phyloP scores from a whole-genome alignment of 2,113 vertebrate species.

The Lasiurus cinereus region DNA sequence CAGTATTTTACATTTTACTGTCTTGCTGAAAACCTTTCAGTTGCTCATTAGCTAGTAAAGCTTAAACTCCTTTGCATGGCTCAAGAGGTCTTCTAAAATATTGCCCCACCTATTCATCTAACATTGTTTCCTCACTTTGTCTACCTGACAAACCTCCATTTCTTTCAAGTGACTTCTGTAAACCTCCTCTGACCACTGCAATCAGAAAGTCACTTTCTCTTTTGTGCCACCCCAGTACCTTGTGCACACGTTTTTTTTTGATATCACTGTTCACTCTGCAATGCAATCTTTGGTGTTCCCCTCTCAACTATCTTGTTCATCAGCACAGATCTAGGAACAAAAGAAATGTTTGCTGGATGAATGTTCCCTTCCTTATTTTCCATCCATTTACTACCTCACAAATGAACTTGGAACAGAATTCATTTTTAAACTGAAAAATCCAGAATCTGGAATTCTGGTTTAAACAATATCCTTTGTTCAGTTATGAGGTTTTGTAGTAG shows the following conservation, averaged over 20 bases:
- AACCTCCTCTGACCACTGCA: background rate
- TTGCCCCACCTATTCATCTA: background rate
- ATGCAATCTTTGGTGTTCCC: background rate
- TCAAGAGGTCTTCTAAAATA: background rate
- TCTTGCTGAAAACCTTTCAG: conserved; percentile 1
- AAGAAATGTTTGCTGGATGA: background rate
- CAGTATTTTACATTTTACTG: background rate
- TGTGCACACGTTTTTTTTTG: background rate
- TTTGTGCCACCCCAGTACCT: background rate
- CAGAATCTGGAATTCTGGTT: conserved; percentile 19
- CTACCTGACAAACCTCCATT: background rate
- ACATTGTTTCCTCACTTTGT: background rate
- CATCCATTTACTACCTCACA: background rate
- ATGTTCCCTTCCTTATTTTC: background rate
- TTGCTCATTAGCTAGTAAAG: background rate
- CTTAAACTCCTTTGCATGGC: background rate
- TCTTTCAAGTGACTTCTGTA: background rate
- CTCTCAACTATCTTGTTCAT: background rate
- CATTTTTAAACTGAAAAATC: conserved; percentile 53
- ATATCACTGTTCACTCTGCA: background rate
- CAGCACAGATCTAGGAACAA: background rate
- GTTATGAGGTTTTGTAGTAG: background rate
- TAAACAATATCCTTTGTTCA: background rate
- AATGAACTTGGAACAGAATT: background rate
- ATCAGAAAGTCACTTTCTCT: background rate